Evolutionary conservation across 1,140 invertebrate species (phyloP).

Genomic region (Acromyrmex heyeri): DNA sequence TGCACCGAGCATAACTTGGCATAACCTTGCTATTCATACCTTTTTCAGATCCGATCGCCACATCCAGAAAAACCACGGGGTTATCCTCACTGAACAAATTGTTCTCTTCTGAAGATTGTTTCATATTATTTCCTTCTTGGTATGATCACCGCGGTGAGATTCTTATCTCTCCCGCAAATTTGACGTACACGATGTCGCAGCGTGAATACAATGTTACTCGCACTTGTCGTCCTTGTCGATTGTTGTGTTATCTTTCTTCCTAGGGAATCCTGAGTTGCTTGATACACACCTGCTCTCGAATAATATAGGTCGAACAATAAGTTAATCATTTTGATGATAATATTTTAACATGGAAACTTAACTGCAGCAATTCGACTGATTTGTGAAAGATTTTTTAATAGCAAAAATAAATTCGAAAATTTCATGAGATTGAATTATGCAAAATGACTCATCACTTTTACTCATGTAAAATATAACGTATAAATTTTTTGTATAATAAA

Average conservation of each 20-base stretch:
- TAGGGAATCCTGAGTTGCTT: neutral
- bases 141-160: neutral
- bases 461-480: neutral
- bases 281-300: neutral
- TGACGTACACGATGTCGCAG: too few relatives aligned
- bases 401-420: neutral
- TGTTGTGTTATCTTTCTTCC: too few relatives aligned
- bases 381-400: neutral
- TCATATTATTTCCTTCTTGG: constrained; percentile 65
- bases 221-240: neutral
- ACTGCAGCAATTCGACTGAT: neutral
- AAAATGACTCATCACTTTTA: neutral
- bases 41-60: constrained; percentile 89
- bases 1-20: neutral
- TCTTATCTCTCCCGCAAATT: neutral
- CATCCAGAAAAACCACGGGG: constrained; percentile 90
- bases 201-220: neutral
- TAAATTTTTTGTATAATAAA: neutral
- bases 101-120: constrained; percentile 46
- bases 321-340: too few relatives aligned
- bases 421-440: neutral
- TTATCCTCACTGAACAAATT: constrained; percentile 76
- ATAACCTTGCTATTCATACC: constrained; percentile 77
- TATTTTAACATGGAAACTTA: neutral
- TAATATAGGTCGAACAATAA: neutral